Base-by-base conservation (phyloP, 64 coral and sea anemone genomes). In the Pocillopora damicornis region DNA sequence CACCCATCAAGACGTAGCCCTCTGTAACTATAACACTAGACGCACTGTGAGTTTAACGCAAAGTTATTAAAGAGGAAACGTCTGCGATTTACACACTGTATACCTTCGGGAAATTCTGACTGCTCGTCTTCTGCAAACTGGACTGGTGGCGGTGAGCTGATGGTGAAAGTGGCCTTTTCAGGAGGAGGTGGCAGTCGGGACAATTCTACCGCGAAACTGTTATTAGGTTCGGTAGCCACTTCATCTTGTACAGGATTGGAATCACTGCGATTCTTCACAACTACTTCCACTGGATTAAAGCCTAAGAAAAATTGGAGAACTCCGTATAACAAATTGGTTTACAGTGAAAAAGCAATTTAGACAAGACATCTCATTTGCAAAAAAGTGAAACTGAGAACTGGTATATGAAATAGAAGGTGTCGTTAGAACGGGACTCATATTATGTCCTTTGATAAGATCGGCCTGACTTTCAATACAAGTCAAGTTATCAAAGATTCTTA, bases 261-360 rank as follows among this genome's bases (percentile, higher is more conserved):
- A 56, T 79, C 58, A 60, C 57, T 60, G 22, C 77, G 77, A 60
- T 59, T 79, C 77, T 20, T 79, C 77, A 79, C 25, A n/a, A 58
- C 7, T 10, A 79, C 77, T 79, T 61, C 20, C 16, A 79, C 56
- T 60, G 57, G 77, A 60, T 79, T 58, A 34, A 59, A 79, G 0
- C 77, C 77, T 79, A 58, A 59, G 30, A 30, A 79, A 60, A 56
- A 63, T 63, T 63, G 42, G 42, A 51, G 42, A 51, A 4, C 0
- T 63, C 61, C 61, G 16, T 63, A 11, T 17, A 8, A 51, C 42
- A 51, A 51, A 51, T 2, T 2, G 7, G 2, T 51, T 51, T 51
- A 51, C 42, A 51, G 42, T 1, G 7, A 51, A 51, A 4, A 51
- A 1, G 42, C 42, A 51, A 51, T 51, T 51, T 51, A 51, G 42